A percentile compares a stretch with the other conserved stretches of the same genome.
These are phyloP conservation scores for Rhinichthys klamathensis DNA, from an alignment of 2,113 vertebrate species.

Conservation along the genomic window DNA sequence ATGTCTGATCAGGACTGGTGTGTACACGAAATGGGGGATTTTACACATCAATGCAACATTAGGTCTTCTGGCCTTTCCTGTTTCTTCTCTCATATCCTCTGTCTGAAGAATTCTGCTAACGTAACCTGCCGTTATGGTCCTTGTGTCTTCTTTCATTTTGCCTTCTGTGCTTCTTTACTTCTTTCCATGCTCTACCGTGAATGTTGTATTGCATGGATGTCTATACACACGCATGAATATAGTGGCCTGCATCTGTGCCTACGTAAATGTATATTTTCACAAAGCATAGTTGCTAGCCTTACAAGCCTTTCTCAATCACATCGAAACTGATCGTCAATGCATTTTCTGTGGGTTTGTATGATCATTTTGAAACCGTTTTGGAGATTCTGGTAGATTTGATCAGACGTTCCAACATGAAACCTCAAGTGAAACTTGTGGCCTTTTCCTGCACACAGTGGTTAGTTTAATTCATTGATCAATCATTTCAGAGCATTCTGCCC, in stretches of 20 bases:
- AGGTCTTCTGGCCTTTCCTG: background rate
- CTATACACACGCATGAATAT: background rate
- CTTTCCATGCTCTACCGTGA: background rate
- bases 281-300: background rate
- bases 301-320: background rate
- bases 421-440: background rate
- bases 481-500: background rate
- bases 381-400: background rate
- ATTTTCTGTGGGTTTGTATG: background rate
- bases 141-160: background rate
- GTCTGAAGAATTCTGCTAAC: background rate
- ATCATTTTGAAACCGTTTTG: background rate
- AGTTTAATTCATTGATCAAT: slow-evolving; percentile 1
- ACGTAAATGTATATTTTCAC: background rate
- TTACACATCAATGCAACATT: background rate
- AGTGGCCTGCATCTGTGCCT: slow-evolving; percentile 27
- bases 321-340: background rate
- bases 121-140: background rate
- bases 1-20: background rate
- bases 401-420: background rate
- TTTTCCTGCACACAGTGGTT: background rate
- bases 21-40: background rate
- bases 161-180: slow-evolving; percentile 12
- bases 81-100: background rate
- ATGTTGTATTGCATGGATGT: slow-evolving; percentile 1